phyloP scores from a whole-genome alignment of 2,888 invertebrate genomes.

The Timema podura region DNA sequence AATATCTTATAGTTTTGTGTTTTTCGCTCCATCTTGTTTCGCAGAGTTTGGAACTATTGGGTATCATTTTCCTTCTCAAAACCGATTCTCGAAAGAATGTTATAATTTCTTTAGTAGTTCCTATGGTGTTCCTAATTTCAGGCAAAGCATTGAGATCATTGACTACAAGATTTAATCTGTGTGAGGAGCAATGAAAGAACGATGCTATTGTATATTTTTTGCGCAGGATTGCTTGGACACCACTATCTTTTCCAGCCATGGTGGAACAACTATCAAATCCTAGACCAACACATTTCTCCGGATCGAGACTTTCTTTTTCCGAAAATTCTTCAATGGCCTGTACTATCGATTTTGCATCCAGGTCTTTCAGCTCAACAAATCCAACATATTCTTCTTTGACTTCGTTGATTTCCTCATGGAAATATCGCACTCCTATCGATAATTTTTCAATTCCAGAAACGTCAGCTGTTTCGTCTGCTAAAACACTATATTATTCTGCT shows the following conservation, averaged over 20 bases:
- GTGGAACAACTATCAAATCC: constrained; percentile 38
- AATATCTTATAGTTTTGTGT: too few relatives aligned
- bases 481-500: constrained; percentile 33
- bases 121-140: too few relatives aligned
- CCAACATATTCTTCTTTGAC: constrained; percentile 37
- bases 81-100: too few relatives aligned
- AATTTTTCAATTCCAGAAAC: constrained; percentile 36
- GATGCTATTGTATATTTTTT: constrained; percentile 35
- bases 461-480: constrained; percentile 36
- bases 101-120: too few relatives aligned
- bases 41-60: too few relatives aligned
- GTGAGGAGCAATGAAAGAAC: constrained; percentile 36
- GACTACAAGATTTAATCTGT: too few relatives aligned
- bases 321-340: constrained; percentile 34
- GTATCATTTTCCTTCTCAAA: too few relatives aligned
- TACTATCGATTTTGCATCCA: constrained; percentile 35
- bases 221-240: constrained; percentile 36
- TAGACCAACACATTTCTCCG: constrained; percentile 34
- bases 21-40: too few relatives aligned
- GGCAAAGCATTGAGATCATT: too few relatives aligned
- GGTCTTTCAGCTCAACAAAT: constrained; percentile 34
- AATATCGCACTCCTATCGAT: constrained; percentile 35
- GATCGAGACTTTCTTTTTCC: constrained; percentile 30
- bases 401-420: constrained; percentile 32
- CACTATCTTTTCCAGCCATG: constrained; percentile 37